A percentile compares a stretch with the other conserved stretches of the same genome.
phyloP scores from a whole-genome alignment of 2,797 vertebrate species.

The Astyanax mexicanus region DNA sequence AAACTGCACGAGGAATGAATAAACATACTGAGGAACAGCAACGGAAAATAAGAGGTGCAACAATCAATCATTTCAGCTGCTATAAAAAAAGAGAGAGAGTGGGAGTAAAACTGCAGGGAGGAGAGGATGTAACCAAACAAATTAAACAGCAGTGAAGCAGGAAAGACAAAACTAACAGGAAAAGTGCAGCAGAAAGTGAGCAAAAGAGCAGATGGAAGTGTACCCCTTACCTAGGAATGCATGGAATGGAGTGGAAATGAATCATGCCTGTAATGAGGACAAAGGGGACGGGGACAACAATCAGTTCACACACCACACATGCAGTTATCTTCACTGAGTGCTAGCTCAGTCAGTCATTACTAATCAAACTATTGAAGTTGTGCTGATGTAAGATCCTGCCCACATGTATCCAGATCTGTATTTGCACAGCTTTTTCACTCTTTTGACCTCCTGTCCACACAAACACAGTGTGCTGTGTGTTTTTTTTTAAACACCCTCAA shows the following conservation, averaged over 20 bases:
- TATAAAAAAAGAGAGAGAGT: slow-evolving; percentile 32
- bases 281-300: slow-evolving; percentile 68
- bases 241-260: slow-evolving; percentile 95
- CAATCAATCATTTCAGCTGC: neutral
- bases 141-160: neutral
- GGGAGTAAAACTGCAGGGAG: neutral
- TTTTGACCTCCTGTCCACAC: too few species aligned
- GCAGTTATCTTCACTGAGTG: slow-evolving; percentile 37
- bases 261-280: slow-evolving; percentile 95
- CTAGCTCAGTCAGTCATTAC: slow-evolving; percentile 20
- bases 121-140: neutral
- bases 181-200: slow-evolving; percentile 41
- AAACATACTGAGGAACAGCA: neutral
- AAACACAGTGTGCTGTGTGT: too few species aligned
- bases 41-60: slow-evolving; percentile 32
- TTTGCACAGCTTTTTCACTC: too few species aligned
- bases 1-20: neutral
- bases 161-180: slow-evolving; percentile 2
- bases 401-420: too few species aligned
- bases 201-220: slow-evolving; percentile 57
- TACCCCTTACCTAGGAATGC: slow-evolving; percentile 98
- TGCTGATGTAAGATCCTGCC: too few species aligned
- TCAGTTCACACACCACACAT: slow-evolving; percentile 63
- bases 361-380: too few species aligned
- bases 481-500: too few species aligned